Conservation (phyloP, 2,888 invertebrate species). For the Tenthredo notha region DNA sequence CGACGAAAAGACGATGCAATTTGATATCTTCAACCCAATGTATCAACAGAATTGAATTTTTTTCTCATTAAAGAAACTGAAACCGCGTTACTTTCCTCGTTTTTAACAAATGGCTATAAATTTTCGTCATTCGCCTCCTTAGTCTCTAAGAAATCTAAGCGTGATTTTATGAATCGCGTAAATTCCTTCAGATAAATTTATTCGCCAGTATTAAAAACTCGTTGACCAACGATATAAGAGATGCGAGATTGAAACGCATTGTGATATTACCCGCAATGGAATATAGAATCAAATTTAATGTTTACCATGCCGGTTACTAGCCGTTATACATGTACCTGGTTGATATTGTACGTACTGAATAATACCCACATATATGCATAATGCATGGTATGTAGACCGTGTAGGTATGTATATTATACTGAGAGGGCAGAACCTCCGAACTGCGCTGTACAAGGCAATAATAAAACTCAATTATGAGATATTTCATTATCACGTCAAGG, state of each 20-base stretch:
- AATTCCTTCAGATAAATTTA: background rate
- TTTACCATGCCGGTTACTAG: background rate
- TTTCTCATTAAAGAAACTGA: background rate
- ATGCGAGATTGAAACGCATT: constrained; percentile 38
- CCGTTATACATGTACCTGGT: background rate
- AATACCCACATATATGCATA: constrained; percentile 14
- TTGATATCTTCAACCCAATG: background rate
- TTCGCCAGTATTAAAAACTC: background rate
- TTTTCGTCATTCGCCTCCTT: background rate
- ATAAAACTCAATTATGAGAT: constrained; percentile 53
- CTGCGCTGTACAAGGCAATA: constrained; percentile 20
- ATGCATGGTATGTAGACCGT: constrained; percentile 22
- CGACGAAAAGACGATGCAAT: background rate
- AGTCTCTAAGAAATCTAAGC: background rate
- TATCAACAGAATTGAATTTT: background rate
- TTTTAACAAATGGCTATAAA: background rate
- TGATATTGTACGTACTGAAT: background rate
- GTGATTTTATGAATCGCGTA: background rate
- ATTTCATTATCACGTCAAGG: constrained; percentile 47
- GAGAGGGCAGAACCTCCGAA: background rate
- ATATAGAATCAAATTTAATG: constrained; percentile 46
- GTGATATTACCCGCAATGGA: constrained; percentile 16
- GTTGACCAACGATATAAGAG: background rate
- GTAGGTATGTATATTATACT: background rate
- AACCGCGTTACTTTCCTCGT: background rate